A percentile compares a stretch with the other conserved stretches of the same genome.
Evolutionary conservation across 2,113 vertebrate genomes (phyloP).

Genomic region (Ptilonorhynchus violaceus): DNA sequence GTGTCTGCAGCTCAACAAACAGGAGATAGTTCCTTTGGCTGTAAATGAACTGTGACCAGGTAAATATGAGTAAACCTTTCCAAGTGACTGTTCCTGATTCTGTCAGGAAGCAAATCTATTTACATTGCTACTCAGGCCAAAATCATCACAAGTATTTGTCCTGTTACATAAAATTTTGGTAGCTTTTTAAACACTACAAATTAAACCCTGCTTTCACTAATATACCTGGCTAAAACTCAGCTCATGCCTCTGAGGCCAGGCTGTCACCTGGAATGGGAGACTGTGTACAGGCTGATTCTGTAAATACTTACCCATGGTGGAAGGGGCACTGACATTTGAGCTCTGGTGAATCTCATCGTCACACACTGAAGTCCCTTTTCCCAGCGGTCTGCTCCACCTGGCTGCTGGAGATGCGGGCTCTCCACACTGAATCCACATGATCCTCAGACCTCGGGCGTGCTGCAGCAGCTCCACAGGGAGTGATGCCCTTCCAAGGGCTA

Average conservation of each 20-base stretch:
- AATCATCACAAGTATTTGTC: background rate
- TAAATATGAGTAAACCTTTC: background rate
- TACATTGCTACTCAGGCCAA: background rate
- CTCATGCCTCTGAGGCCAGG: background rate
- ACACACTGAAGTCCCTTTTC: background rate
- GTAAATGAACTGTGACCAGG: background rate
- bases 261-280: background rate
- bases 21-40: background rate
- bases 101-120: background rate
- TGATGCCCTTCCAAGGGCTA: fast-evolving
- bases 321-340: background rate
- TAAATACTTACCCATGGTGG: background rate
- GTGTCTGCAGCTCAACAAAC: background rate
- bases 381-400: background rate
- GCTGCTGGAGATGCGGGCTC: background rate
- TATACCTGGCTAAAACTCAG: background rate
- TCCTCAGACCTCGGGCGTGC: fast-evolving
- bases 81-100: background rate
- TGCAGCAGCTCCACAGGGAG: background rate
- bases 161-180: background rate
- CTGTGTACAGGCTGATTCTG: background rate
- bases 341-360: background rate
- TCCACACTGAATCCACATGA: background rate
- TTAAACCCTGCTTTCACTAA: background rate
- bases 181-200: background rate